Base-by-base conservation (phyloP, 2,888 invertebrate genomes). In the Yponomeuta evonymella region DNA sequence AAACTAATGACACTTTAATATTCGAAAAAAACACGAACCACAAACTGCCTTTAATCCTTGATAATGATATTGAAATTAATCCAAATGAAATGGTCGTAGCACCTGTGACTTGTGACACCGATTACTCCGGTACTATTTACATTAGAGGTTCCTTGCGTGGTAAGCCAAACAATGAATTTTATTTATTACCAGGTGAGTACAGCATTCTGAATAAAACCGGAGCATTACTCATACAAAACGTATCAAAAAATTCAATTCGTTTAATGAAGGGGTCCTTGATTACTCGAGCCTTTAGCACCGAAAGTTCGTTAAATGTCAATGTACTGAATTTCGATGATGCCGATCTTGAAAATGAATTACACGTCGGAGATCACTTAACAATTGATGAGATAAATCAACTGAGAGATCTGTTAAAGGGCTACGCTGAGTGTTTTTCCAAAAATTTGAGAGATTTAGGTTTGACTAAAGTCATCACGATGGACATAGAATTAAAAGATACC, bases 1-100 rank as follows among this genome's bases (percentile, higher is more conserved):
- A 78, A 64, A 76, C 75, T 1, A 71, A 74, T 15, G 63, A 69
- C 51, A 12, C 23, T 3, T n/a, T 69, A 9, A 48, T 69, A 23
- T 58, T 58, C 2, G 9, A 51, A n/a, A 23, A 30, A 12, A 29
- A 33, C 4, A 6, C 8, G 8, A 10, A n/a, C 33, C 48, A 15
- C 9, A 70, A 70, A 64, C 6, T 64, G 64, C 43, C 43, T 10
- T 64, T 64, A 2, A 23, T 64, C 5, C n/a, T 23, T 43, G 6
- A n/a, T 11, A 1, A 64, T 15, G 12, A 64, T 33, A 63, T 64
- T 36, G 11, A 12, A 29, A 9, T 62, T 15, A 10, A 9, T 1
- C 8, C 63, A 58, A 11, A 9, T 33, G 12, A 63, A 63, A 43
- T 64, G 8, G 8, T 23, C 8, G 4, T 48, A 48, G n/a, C 64